Percentiles rank a stretch among this genome's conserved stretches.
phyloP scores from a whole-genome alignment of 2,113 vertebrate genomes.

The Gallinago undulata region DNA sequence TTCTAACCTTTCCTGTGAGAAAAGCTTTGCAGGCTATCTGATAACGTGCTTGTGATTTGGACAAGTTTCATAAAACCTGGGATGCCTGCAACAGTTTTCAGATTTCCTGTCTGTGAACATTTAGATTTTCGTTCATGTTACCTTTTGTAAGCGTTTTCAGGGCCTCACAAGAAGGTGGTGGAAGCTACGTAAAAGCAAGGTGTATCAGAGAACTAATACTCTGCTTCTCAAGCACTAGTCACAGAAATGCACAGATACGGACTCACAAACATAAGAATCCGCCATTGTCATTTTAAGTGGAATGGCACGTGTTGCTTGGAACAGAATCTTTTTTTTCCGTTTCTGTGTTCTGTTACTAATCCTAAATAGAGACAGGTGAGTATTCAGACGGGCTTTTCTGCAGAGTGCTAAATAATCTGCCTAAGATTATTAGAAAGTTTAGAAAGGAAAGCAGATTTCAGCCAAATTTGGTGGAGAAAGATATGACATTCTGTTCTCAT shows the following conservation, averaged over 20 bases:
- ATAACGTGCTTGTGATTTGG: neutral
- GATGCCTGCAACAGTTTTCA: neutral
- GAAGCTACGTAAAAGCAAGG: neutral
- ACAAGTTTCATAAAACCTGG: neutral
- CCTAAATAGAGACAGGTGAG: neutral
- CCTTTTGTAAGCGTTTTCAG: neutral
- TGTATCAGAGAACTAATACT: neutral
- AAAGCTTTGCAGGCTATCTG: neutral
- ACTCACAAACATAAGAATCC: neutral
- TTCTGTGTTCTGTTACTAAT: neutral
- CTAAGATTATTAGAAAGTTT: neutral
- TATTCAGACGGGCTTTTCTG: neutral
- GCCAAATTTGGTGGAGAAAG: neutral
- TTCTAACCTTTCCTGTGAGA: neutral
- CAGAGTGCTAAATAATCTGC: neutral
- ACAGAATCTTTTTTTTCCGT: neutral
- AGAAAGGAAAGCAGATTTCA: neutral
- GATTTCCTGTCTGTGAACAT: neutral
- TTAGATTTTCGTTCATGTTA: neutral
- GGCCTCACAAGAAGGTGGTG: neutral
- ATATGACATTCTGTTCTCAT: rapidly evolving
- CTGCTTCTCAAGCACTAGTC: neutral
- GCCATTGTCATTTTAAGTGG: too few relatives aligned
- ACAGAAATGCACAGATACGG: neutral
- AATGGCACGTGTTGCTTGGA: neutral